Base-by-base conservation (phyloP, 2,113 vertebrate species). In the Pelmatolapia mariae region DNA sequence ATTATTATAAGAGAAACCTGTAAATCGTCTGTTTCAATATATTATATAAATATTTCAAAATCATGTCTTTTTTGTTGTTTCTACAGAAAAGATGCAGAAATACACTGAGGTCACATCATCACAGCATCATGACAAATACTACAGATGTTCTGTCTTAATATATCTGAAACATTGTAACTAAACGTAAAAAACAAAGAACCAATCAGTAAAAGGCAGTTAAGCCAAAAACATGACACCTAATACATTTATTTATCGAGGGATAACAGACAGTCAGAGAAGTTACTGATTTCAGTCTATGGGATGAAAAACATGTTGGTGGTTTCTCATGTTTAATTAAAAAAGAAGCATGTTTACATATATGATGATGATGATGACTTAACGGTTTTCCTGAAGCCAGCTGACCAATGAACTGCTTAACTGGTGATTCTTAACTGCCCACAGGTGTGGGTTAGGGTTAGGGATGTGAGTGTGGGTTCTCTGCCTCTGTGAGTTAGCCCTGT, bases 401-500 rank as follows among this genome's bases (percentile, higher is more conserved):
- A 31, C 57, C 61, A n/a, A 66, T 66, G 6, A 40, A 22, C 19
- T 12, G 1, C 15, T 31, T 57, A 57, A 8, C 54, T 26, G 24
- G 54, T 57, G 54, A 57, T 57, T 29, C 54, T 57, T 61, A 61
- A 1, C 57, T 33, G 57, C 29, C 26, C 29, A 19, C 13, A 61
- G 29, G 57, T 61, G 56, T 61, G 56, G 56, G 56, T 57, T 29
- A 2, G 0, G 54, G 54, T 26, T 56, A 3, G 53, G 0, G 8
- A 5, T 18, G 57, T 61, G 57, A 0, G 29, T 40, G 3, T 26
- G 26, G 38, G 38, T 31, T 2, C 8, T 0, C 0, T 16, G 54
- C 15, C 0, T 56, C 54, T 26, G 7, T 54, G 52, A 11, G 38
- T 5, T 11, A 38, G 10, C 38, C 38, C 38, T 40, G 38, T 6